Evolutionary conservation across 2,797 vertebrate species (phyloP).

Genomic region (Anabacerthia variegaticeps): DNA sequence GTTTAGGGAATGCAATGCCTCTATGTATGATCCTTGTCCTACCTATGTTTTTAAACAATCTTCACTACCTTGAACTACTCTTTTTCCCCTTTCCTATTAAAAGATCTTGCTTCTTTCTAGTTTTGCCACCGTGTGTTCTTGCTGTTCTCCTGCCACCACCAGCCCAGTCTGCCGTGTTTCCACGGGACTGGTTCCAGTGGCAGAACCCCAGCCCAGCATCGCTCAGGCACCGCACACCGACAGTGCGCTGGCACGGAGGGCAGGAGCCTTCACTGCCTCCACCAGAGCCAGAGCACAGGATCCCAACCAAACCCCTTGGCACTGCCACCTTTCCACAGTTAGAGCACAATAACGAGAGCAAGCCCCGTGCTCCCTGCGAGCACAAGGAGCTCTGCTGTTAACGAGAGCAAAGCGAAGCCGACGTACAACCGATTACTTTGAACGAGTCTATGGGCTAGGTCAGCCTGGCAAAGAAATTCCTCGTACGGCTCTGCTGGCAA

Average conservation of each 20-base stretch:
- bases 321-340: neutral
- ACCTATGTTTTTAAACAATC: neutral
- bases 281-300: neutral
- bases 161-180: neutral
- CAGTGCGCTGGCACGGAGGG: fast-evolving
- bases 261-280: neutral
- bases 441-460: constrained; percentile 17
- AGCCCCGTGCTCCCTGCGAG: neutral
- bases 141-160: neutral
- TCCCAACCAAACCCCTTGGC: neutral
- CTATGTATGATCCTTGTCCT: neutral
- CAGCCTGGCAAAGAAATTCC: constrained; percentile 55
- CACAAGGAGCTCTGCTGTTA: constrained; percentile 6
- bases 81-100: neutral
- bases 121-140: neutral
- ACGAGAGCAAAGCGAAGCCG: neutral
- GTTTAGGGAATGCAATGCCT: neutral
- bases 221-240: neutral
- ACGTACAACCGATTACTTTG: neutral
- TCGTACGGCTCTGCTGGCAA: constrained; percentile 54
- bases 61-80: neutral
- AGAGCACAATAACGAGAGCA: neutral
- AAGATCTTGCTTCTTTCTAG: neutral
- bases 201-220: neutral
- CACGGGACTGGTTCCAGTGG: neutral